A percentile compares a stretch with the other conserved stretches of the same genome.
Conservation (phyloP, 1,140 invertebrate genomes). For the Odontomachus brunneus region DNA sequence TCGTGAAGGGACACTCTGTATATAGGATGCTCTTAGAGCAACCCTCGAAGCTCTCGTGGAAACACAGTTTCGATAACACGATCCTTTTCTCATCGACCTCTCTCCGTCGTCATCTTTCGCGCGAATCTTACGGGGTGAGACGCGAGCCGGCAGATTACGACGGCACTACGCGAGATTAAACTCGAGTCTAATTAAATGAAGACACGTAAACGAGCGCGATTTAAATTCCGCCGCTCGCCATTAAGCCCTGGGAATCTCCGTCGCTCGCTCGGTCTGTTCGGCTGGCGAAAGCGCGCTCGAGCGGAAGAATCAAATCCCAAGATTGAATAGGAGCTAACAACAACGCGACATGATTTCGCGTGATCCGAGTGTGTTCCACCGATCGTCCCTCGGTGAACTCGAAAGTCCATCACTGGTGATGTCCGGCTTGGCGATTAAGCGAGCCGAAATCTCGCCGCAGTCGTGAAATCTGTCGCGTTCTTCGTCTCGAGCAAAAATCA, state of each 20-base stretch:
- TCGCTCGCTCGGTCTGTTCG: neutral
- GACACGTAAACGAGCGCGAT: constrained; percentile 49
- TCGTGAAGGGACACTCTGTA: too few species aligned
- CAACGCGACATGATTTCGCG: constrained; percentile 31
- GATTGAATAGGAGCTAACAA: constrained; percentile 56
- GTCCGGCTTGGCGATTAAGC: constrained; percentile 40
- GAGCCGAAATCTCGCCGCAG: neutral
- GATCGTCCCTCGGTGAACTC: neutral
- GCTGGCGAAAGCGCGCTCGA: constrained; percentile 20
- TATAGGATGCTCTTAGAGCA: too few species aligned
- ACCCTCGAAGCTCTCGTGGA: too few species aligned
- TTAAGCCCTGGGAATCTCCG: neutral
- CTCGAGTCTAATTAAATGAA: constrained; percentile 52
- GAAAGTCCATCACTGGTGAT: constrained; percentile 28
- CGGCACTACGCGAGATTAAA: constrained; percentile 48
- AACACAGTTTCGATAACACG: neutral
- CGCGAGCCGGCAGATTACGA: constrained; percentile 39
- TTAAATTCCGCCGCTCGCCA: constrained; percentile 36
- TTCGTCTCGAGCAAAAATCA: too few species aligned
- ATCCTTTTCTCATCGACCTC: neutral
- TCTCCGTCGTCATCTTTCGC: neutral
- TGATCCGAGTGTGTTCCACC: neutral
- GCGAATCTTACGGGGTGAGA: neutral
- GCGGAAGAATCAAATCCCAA: constrained; percentile 53
- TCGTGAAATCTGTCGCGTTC: too few species aligned